Conservation (phyloP, 30 jellyfish, hydroid and myxozoan species). For the Phacellophora camtschatica region DNA sequence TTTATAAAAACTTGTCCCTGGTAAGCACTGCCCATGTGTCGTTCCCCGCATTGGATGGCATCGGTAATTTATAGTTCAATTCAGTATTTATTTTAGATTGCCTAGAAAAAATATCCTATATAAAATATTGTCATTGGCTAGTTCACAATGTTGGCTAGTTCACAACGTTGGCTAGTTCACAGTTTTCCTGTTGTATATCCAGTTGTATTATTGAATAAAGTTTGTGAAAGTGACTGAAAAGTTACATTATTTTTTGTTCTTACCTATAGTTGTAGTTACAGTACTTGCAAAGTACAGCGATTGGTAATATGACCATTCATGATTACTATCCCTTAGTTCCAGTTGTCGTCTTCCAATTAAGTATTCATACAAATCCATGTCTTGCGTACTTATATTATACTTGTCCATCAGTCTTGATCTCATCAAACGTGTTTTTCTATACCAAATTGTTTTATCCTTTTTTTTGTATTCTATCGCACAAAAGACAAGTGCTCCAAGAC, state of each 20-base stretch:
- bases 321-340: conserved; percentile 34
- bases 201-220: too few species aligned
- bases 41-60: too few species aligned
- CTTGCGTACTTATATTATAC: conserved; percentile 53
- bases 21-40: too few species aligned
- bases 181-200: too few species aligned
- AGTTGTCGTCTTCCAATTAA: conserved; percentile 33
- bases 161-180: too few species aligned
- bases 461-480: conserved; percentile 76
- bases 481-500: conserved; percentile 91
- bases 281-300: conserved; percentile 92
- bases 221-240: neutral
- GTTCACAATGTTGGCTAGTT: too few species aligned
- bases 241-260: neutral
- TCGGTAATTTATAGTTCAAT: too few species aligned
- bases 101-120: too few species aligned
- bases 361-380: conserved; percentile 40
- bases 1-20: too few species aligned
- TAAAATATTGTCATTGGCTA: too few species aligned
- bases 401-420: conserved; percentile 11
- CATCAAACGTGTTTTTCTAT: conserved; percentile 11
- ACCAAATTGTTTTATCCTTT: conserved; percentile 56
- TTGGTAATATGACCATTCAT: conserved; percentile 88
- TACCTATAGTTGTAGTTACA: conserved; percentile 93
- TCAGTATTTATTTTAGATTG: too few species aligned